phyloP scores from a whole-genome alignment of 1,140 invertebrate species.

The Hirudo medicinalis region DNA sequence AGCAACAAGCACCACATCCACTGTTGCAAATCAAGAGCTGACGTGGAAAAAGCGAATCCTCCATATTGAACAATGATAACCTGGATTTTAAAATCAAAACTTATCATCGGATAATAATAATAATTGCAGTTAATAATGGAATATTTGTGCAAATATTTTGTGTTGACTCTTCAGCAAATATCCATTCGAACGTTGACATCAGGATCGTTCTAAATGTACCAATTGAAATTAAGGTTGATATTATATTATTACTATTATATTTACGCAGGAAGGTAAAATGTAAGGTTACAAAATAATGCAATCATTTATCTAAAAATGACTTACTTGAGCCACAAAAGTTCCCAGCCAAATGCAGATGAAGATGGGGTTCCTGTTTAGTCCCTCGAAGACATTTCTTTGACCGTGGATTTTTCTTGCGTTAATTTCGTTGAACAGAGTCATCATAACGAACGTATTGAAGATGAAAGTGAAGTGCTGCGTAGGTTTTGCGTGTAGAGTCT shows the following conservation, averaged over 20 bases:
- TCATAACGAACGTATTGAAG: constrained; percentile 99
- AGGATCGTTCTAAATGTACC: too few species aligned
- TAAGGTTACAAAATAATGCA: too few species aligned
- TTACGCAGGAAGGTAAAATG: too few species aligned
- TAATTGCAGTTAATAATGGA: too few species aligned
- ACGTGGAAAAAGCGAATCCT: constrained; percentile 87
- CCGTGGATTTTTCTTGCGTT: constrained; percentile 99
- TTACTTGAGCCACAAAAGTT: constrained; percentile 80
- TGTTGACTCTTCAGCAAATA: too few species aligned
- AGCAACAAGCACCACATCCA: constrained; percentile 99
- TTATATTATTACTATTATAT: too few species aligned
- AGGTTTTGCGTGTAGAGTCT: constrained; percentile 45
- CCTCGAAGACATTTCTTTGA: constrained; percentile 83
- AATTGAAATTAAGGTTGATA: too few species aligned
- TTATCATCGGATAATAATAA: too few species aligned
- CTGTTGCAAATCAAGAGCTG: constrained; percentile 73
- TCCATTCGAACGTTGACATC: too few species aligned
- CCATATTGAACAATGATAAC: constrained; percentile 84
- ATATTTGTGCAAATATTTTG: too few species aligned
- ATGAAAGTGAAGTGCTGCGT: constrained; percentile 96
- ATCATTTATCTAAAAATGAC: not conserved
- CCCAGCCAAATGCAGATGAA: constrained; percentile 96
- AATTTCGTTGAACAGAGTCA: constrained; percentile 99
- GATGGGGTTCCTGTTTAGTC: constrained; percentile 89
- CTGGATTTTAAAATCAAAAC: constrained; percentile 2